Percentiles rank a stretch among this genome's conserved stretches.
Evolutionary conservation across 2,888 invertebrate species (phyloP).

Genomic region (Callimorpha dominula): DNA sequence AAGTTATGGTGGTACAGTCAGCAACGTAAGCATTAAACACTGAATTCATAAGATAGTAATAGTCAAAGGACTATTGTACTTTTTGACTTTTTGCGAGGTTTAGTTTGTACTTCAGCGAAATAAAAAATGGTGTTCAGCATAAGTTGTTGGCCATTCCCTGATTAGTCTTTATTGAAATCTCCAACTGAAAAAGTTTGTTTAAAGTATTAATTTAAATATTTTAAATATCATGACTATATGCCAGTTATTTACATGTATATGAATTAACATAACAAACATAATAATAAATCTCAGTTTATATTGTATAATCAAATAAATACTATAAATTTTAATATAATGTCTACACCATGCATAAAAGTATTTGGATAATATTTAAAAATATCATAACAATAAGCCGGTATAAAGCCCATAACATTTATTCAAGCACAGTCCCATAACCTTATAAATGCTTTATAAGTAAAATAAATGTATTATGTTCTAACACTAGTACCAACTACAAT

Average conservation of each 20-base stretch:
- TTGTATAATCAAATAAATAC: slow-evolving; percentile 51
- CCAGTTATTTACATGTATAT: slow-evolving; percentile 63
- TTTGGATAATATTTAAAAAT: slow-evolving; percentile 26
- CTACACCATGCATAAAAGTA: slow-evolving; percentile 58
- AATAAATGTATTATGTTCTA: slow-evolving; percentile 11
- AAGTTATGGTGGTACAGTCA: neutral
- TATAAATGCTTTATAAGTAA: slow-evolving; percentile 38
- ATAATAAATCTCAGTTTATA: slow-evolving; percentile 51
- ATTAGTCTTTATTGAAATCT: neutral
- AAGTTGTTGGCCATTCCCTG: neutral
- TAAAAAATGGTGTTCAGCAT: neutral
- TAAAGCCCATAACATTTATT: slow-evolving; percentile 55
- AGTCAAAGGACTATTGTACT: too few relatives aligned
- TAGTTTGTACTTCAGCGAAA: too few relatives aligned
- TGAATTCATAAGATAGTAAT: too few relatives aligned
- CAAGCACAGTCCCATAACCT: slow-evolving; percentile 59
- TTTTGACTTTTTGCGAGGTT: too few relatives aligned
- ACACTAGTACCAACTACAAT: neutral
- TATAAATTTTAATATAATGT: slow-evolving; percentile 33
- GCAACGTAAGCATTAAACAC: too few relatives aligned
- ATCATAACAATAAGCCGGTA: slow-evolving; percentile 52
- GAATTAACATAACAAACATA: slow-evolving; percentile 55
- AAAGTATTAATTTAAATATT: neutral
- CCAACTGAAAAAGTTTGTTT: neutral
- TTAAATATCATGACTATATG: slow-evolving; percentile 50